Percentiles rank a stretch among this genome's conserved stretches.
phyloP scores from a whole-genome alignment of 2,797 vertebrate genomes.

The Pseudochromis fuscus region DNA sequence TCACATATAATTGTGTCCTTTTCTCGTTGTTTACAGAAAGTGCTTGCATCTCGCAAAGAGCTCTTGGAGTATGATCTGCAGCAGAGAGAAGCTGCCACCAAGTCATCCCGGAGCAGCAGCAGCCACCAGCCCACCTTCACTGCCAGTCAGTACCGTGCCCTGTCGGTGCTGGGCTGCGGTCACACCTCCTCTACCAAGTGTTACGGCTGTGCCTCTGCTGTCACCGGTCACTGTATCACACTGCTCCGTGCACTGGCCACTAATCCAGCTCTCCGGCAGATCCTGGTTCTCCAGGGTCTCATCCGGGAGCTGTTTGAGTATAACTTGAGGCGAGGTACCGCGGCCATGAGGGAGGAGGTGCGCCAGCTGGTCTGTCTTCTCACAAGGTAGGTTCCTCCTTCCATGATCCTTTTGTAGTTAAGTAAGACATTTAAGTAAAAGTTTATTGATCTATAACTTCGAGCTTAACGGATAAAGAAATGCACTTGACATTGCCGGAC shows the following conservation, averaged over 20 bases:
- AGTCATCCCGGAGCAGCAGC: constrained; percentile 92
- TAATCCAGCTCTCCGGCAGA: constrained; percentile 95
- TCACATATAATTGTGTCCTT: background rate
- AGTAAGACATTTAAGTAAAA: background rate
- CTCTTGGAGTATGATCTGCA: constrained; percentile 97
- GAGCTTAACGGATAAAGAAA: background rate
- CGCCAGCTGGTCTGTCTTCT: constrained; percentile 98
- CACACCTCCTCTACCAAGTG: constrained; percentile 98
- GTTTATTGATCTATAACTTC: background rate
- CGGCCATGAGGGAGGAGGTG: constrained; percentile 95
- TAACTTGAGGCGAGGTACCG: constrained; percentile 93
- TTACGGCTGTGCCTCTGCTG: constrained; percentile 97
- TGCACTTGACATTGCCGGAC: background rate
- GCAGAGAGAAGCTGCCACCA: constrained; percentile 96
- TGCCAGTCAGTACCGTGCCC: constrained; percentile 96
- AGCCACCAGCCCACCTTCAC: constrained; percentile 95
- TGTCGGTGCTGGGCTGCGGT: constrained; percentile 95
- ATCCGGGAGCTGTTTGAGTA: constrained; percentile 98
- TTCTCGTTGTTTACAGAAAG: constrained; percentile 88
- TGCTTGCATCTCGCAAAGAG: constrained; percentile 98
- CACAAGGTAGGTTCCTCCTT: constrained; percentile 86
- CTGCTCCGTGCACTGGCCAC: constrained; percentile 95
- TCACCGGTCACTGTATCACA: constrained; percentile 97
- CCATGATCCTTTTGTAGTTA: background rate
- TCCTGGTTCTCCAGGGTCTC: constrained; percentile 96